Evolutionary conservation across 2,113 vertebrate genomes (phyloP).

Genomic region (Toxotes jaculatrix): DNA sequence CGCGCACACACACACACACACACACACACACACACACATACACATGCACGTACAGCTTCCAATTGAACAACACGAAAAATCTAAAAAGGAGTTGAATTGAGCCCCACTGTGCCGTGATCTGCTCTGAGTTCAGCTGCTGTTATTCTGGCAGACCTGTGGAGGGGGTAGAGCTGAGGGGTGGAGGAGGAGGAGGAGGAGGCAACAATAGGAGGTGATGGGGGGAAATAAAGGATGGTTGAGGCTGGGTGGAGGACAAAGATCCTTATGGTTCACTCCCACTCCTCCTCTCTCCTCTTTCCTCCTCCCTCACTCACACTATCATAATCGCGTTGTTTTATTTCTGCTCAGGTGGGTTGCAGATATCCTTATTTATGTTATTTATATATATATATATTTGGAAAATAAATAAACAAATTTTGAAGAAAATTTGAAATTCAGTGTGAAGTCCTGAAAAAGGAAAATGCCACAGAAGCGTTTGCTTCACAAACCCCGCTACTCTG

Average conservation of each 20-base stretch:
- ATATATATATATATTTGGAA: background rate
- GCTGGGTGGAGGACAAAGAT: slow-evolving; percentile 53
- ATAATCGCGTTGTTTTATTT: background rate
- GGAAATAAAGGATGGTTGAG: slow-evolving; percentile 45
- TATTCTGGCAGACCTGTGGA: slow-evolving; percentile 71
- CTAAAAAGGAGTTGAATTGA: slow-evolving; percentile 67
- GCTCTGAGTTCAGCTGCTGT: slow-evolving; percentile 60
- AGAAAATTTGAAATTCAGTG: background rate
- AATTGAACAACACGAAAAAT: slow-evolving; percentile 29
- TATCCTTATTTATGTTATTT: background rate
- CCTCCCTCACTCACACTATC: background rate
- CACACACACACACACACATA: slow-evolving; percentile 16
- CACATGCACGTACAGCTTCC: background rate
- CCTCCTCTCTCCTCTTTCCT: background rate
- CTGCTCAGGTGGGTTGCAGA: slow-evolving; percentile 17
- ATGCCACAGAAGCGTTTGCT: too few relatives aligned
- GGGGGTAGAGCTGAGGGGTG: background rate
- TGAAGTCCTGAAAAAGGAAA: too few relatives aligned
- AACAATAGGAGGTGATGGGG: slow-evolving; percentile 30
- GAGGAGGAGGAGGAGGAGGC: slow-evolving; percentile 20
- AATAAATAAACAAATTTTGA: background rate
- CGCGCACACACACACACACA: slow-evolving; percentile 13
- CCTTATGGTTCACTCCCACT: slow-evolving; percentile 50
- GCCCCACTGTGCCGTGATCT: slow-evolving; percentile 50
- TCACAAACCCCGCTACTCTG: too few relatives aligned